Percentiles rank a stretch among this genome's conserved stretches.
phyloP scores from a whole-genome alignment of 1,140 invertebrate genomes.

The Drosophila mojavensis region DNA sequence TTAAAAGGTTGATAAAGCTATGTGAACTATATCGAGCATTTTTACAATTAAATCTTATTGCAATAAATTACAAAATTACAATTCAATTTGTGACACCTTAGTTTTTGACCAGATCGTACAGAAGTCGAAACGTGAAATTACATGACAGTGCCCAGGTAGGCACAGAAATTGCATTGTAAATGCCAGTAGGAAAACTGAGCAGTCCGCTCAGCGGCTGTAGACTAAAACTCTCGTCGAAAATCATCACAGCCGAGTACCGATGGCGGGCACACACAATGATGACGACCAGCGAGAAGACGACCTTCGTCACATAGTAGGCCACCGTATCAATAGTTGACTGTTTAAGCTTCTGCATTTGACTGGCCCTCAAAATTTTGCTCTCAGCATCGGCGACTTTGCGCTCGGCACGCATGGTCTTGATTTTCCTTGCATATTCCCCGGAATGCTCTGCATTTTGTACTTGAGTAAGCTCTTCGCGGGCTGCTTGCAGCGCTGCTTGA shows the following conservation, averaged over 20 bases:
- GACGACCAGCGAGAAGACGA: slow-evolving; percentile 55
- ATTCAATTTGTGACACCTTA: slow-evolving; percentile 31
- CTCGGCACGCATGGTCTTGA: slow-evolving; percentile 77
- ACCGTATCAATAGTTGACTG: slow-evolving; percentile 60
- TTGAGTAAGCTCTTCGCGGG: slow-evolving; percentile 54
- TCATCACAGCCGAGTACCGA: slow-evolving; percentile 64
- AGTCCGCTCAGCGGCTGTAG: slow-evolving; percentile 64
- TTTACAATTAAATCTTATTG: slow-evolving; percentile 26
- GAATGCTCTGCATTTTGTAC: slow-evolving; percentile 48
- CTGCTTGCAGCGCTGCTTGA: slow-evolving; percentile 48
- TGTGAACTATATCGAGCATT: slow-evolving; percentile 47
- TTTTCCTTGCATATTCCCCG: slow-evolving; percentile 65
- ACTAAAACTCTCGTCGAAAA: slow-evolving; percentile 65
- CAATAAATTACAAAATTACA: slow-evolving; percentile 15
- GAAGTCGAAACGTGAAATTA: slow-evolving; percentile 67
- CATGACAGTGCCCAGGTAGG: slow-evolving; percentile 75
- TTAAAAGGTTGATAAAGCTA: slow-evolving; percentile 11
- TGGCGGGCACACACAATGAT: slow-evolving; percentile 63
- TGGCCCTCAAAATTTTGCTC: slow-evolving; percentile 45
- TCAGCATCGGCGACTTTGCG: slow-evolving; percentile 56
- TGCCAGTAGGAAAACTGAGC: slow-evolving; percentile 75
- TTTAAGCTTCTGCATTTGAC: slow-evolving; percentile 46
- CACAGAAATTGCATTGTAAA: slow-evolving; percentile 74
- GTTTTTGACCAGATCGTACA: slow-evolving; percentile 59
- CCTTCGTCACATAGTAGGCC: slow-evolving; percentile 60